phyloP scores from a whole-genome alignment of 2,888 invertebrate genomes.

The Trissoscelio sp. region DNA sequence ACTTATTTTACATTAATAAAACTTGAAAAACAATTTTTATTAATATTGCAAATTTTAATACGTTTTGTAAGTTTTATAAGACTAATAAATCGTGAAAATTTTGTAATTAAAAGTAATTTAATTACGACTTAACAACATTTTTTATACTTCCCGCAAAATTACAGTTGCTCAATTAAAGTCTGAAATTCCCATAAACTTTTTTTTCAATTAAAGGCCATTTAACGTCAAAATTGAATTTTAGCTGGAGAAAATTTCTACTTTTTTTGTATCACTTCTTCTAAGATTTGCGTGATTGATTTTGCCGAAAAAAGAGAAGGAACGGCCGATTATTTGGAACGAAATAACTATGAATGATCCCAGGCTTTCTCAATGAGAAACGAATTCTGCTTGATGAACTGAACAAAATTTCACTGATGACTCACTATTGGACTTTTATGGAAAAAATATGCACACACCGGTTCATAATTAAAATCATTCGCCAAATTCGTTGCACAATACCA shows the following conservation, averaged over 20 bases:
- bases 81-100: too few relatives aligned
- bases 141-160: too few relatives aligned
- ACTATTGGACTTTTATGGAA: conserved; percentile 22
- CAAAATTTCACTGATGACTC: conserved; percentile 48
- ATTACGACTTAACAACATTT: too few relatives aligned
- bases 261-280: conserved; percentile 3
- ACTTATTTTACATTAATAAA: too few relatives aligned
- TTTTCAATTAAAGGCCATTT: too few relatives aligned
- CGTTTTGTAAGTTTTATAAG: too few relatives aligned
- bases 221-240: not conserved
- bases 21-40: too few relatives aligned
- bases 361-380: conserved; percentile 48
- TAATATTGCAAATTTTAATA: too few relatives aligned
- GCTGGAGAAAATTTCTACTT: conserved; percentile 4
- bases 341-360: conserved; percentile 45
- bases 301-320: conserved; percentile 12
- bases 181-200: too few relatives aligned
- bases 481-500: conserved; percentile 43
- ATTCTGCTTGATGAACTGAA: conserved; percentile 8
- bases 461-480: conserved; percentile 41
- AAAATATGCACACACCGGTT: conserved; percentile 33
- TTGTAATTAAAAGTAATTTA: too few relatives aligned
- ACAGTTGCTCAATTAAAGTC: too few relatives aligned
- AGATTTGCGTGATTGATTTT: conserved; percentile 18
- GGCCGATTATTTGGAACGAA: conserved; percentile 6